Conservation (phyloP, 2,888 invertebrate genomes). For the Conus canariensis region DNA sequence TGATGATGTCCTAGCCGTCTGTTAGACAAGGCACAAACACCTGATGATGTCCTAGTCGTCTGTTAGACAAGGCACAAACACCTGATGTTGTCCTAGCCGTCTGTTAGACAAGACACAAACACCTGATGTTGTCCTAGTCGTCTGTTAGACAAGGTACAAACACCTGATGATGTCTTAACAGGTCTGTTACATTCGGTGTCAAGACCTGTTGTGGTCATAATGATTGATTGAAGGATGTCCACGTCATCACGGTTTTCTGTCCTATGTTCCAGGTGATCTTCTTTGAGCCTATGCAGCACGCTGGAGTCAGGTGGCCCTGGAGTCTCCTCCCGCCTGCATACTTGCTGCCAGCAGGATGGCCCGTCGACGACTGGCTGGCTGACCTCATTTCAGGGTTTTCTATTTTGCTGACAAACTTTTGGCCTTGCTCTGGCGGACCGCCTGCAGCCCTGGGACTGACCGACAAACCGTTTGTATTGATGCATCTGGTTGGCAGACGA, state of each 20-base stretch:
- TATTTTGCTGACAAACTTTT: conserved; percentile 2
- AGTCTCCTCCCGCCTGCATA: neutral
- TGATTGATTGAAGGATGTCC: no score
- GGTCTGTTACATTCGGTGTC: no score
- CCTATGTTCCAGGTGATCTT: neutral
- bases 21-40: no score
- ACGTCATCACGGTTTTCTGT: neutral
- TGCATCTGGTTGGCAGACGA: neutral
- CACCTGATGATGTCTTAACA: no score
- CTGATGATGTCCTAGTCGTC: no score
- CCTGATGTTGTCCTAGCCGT: no score
- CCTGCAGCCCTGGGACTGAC: neutral
- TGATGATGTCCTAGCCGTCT: no score
- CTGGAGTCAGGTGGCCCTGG: neutral
- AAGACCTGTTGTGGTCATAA: no score
- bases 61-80: no score
- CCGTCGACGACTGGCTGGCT: neutral
- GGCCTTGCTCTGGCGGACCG: neutral
- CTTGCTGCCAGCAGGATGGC: neutral
- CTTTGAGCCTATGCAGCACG: conserved; percentile 20
- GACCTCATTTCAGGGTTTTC: neutral
- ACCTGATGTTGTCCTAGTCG: no score
- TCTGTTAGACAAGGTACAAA: no score
- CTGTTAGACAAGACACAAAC: no score
- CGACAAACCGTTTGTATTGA: neutral